Conservation (phyloP, 2,113 vertebrate species). For the Catagonus wagneri region DNA sequence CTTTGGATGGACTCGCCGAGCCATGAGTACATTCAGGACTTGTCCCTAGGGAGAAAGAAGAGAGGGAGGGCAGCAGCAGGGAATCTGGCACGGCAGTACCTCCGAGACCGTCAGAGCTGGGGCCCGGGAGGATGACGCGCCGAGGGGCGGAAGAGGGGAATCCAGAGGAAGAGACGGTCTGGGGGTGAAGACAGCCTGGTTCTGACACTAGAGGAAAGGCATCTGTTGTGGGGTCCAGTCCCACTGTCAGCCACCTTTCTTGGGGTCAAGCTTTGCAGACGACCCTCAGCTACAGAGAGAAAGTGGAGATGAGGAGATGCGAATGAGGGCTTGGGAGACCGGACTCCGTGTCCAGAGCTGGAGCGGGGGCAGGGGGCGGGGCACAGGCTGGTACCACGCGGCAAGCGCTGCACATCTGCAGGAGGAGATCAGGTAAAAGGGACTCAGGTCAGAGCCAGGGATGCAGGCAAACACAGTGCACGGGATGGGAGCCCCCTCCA, state of each 20-base stretch:
- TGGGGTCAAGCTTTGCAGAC: neutral
- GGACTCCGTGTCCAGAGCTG: neutral
- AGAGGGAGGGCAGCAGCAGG: neutral
- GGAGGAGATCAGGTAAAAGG: neutral
- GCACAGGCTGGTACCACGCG: neutral
- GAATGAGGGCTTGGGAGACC: neutral
- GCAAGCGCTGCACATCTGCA: neutral
- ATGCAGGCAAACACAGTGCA: too few relatives aligned
- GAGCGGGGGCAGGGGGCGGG: too few relatives aligned
- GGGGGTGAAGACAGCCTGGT: neutral
- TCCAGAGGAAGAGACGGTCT: neutral
- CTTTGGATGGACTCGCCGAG: neutral
- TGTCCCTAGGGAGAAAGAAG: neutral
- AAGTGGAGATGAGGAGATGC: neutral
- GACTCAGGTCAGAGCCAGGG: neutral
- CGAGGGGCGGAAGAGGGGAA: neutral
- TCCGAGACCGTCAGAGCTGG: neutral
- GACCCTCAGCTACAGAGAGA: neutral
- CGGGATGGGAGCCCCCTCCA: neutral
- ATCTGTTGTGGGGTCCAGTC: neutral
- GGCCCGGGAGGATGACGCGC: neutral
- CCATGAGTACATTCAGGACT: neutral
- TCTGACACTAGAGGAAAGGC: neutral
- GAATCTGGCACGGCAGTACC: neutral
- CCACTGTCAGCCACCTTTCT: neutral